phyloP scores from a whole-genome alignment of 2,888 invertebrate species.

The Himalopsyche tibetana region DNA sequence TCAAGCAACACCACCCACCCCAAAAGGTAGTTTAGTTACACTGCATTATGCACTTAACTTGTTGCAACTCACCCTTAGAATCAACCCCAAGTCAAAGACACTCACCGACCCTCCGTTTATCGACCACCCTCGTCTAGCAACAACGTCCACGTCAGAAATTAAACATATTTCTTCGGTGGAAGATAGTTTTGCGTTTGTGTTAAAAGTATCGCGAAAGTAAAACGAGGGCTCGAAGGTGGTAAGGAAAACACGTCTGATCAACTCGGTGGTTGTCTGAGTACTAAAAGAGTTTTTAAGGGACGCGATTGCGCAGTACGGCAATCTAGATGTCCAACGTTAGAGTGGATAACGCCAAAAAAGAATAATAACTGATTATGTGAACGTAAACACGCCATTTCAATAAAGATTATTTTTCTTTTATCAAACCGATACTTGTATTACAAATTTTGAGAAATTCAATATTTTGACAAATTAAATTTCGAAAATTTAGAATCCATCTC shows the following conservation, averaged over 20 bases:
- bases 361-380: neutral
- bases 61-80: slow-evolving; percentile 43
- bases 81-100: slow-evolving; percentile 34
- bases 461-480: no score
- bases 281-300: slow-evolving; percentile 21
- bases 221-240: neutral
- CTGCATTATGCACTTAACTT: slow-evolving; percentile 47
- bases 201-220: slow-evolving; percentile 32
- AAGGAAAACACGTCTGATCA: neutral
- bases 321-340: neutral
- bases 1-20: slow-evolving; percentile 40
- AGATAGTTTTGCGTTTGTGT: neutral
- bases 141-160: slow-evolving; percentile 10
- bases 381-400: neutral
- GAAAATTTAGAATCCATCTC: no score
- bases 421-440: no score
- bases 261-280: slow-evolving; percentile 35
- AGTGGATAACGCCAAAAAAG: neutral
- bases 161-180: neutral
- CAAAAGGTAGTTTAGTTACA: slow-evolving; percentile 38
- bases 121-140: slow-evolving; percentile 18
- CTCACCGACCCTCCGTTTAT: neutral
- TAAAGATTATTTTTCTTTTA: no score
- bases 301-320: slow-evolving; percentile 5
- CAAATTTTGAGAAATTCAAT: no score